Evolutionary conservation across 2,113 vertebrate species (phyloP), one percentile per base, ranked within the genome.

Genomic region (Gadus chalcogrammus): DNA sequence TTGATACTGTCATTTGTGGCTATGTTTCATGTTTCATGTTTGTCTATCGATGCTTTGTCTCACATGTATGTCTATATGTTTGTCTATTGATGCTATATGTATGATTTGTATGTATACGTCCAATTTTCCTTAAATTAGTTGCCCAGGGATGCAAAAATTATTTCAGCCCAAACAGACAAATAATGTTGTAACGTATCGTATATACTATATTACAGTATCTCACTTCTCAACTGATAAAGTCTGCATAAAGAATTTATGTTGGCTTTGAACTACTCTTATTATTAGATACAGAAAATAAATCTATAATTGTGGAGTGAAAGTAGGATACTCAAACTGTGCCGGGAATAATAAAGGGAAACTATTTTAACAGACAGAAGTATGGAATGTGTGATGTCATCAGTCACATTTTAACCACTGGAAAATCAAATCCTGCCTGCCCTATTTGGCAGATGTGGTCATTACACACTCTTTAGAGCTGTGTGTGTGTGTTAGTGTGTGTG

Each of bases 341-440:
- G 35, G 6, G 28, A 64, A 42, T 11, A 15, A 62, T 17, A 22
- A 64, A 58, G 69, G 64, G 61, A 67, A 69, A 68, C 28, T 56
- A 17, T 56, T 58, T 73, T 61, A 60, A 61, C 31, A 65, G 64
- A 66, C 66, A 67, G 68, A 56, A 12, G 60, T 71, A 70, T 67
- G 74, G 28, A 68, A 63, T 65, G 53, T 13, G 22, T 31, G 13
- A 84, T 74, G 79, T 81, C 76, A 84, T 67, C 17, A 55, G 64
- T 75, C 66, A 72, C 72, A 64, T 70, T 74, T 75, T 72, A 81
- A 81, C 66, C 64, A 61, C 60, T 27, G 64, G 61, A 72, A 79
- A 74, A 71, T 38, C 64, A 59, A 52, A 65, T 17, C 20, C 62
- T 67, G 20, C 55, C 24, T 69, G 72, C 70, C 64, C 38, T 63